A percentile compares a stretch with the other conserved stretches of the same genome.
Conservation (phyloP, 2,113 vertebrate genomes). For the Hoplias malabaricus region DNA sequence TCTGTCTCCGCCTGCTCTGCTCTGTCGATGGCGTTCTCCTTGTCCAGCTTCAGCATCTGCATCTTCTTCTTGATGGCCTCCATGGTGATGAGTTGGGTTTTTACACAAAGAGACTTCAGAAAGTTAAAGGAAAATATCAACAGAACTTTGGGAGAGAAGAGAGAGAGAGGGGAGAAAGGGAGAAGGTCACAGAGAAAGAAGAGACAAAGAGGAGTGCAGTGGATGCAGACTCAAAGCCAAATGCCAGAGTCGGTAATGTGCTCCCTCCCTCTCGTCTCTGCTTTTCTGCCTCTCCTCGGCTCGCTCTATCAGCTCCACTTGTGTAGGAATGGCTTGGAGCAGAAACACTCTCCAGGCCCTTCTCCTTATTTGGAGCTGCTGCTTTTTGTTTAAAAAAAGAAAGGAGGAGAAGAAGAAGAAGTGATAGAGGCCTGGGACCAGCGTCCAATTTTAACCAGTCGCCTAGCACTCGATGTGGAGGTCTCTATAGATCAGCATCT, state of each 20-base stretch:
- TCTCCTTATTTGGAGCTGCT: constrained; percentile 89
- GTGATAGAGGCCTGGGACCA: constrained; percentile 55
- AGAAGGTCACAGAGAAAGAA: no score
- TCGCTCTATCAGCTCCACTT: constrained; percentile 61
- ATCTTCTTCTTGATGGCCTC: constrained; percentile 90
- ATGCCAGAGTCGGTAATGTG: constrained; percentile 58
- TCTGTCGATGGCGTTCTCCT: constrained; percentile 93
- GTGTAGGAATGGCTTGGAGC: constrained; percentile 76
- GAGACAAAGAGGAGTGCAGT: not conserved
- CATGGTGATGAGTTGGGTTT: constrained; percentile 72
- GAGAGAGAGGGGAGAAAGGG: not conserved
- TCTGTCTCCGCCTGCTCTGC: constrained; percentile 94
- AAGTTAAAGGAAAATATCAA: constrained; percentile 36
- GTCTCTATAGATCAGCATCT: not conserved
- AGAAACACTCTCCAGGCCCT: constrained; percentile 60
- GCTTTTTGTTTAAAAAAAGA: constrained; percentile 69
- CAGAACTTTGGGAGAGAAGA: constrained; percentile 10
- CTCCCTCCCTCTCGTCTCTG: constrained; percentile 53
- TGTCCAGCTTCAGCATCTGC: constrained; percentile 95
- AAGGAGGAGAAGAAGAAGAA: constrained; percentile 42
- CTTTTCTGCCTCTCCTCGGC: constrained; percentile 41
- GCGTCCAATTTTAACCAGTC: constrained; percentile 84
- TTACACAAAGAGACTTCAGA: constrained; percentile 32
- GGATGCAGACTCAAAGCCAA: constrained; percentile 58
- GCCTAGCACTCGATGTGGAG: constrained; percentile 44